Base-by-base conservation (phyloP, 2,113 vertebrate genomes). In the Oxygymnocypris stewartii region DNA sequence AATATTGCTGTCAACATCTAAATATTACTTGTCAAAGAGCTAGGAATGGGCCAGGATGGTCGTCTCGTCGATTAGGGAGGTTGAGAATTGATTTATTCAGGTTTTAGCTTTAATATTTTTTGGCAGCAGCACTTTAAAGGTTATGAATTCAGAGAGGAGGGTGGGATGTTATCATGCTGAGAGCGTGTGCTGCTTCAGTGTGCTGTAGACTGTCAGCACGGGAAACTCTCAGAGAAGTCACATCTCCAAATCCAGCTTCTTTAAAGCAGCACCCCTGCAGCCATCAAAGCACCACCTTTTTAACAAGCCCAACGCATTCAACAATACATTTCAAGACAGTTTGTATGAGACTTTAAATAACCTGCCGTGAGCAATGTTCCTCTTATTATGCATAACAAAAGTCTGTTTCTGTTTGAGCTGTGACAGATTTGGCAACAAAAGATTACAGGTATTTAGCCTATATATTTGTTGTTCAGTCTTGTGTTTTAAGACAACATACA, bases 101-200 rank as follows among this genome's bases (percentile, higher is more conserved):
- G 40, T 75, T 75, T 25, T 75, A 25, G 40, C 73, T 75, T n/a
- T 44, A 47, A 44, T 25, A 75, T 75, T 47, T 75, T 31, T 47
- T 47, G 73, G 9, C 18, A 42, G 37, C 16, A 3, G 40, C 73
- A 44, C 73, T 75, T 75, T 47, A 74, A 74, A 74, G 71, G 40
- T 75, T 25, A 75, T 75, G 73, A 23, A 75, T 75, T 75, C 40
- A 42, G 40, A 74, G 37, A 74, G 71, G 37, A n/a, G 6, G 71
- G 71, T 20, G 37, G 71, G 40, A 44, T 25, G 73, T 7, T 75
- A 47, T 4, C 73, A 14, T 44, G 73, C 73, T 75, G 73, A 73
- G 69, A 73, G 69, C 35, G 13, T 67, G 35, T 23, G 65, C n/a
- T 14, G 28, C 28, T 69, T 69, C 47, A 14, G 65, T 69, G 65